phyloP scores from a whole-genome alignment of 2,113 vertebrate genomes.

The Corythoichthys haematopterus region DNA sequence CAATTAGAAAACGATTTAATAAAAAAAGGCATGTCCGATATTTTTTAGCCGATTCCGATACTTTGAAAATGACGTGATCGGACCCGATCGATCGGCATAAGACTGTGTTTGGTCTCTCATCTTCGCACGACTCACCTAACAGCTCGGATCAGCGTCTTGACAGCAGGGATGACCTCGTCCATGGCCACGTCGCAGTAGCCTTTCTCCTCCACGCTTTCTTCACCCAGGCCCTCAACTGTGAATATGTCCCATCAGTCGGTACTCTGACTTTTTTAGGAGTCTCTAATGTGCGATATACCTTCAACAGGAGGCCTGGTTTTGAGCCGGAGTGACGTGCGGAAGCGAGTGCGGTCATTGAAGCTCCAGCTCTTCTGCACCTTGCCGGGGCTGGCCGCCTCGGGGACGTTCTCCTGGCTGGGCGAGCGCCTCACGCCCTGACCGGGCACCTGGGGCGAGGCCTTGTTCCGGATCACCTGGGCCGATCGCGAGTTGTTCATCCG shows the following conservation, averaged over 20 bases:
- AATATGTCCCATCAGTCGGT: neutral
- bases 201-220: conserved; percentile 87
- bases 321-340: conserved; percentile 88
- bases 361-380: conserved; percentile 99
- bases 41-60: too few species aligned
- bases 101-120: neutral
- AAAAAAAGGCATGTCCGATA: too few species aligned
- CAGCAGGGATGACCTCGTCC: conserved; percentile 87
- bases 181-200: conserved; percentile 85
- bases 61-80: too few species aligned
- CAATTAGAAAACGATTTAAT: too few species aligned
- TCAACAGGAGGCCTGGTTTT: conserved; percentile 79
- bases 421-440: conserved; percentile 73
- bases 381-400: conserved; percentile 80
- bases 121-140: conserved; percentile 77
- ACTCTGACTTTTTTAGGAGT: too few species aligned
- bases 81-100: too few species aligned
- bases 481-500: conserved; percentile 82
- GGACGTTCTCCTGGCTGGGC: conserved; percentile 81
- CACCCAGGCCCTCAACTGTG: conserved; percentile 75
- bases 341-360: conserved; percentile 93
- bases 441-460: conserved; percentile 74
- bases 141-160: conserved; percentile 88
- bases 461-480: conserved; percentile 74
- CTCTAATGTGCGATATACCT: conserved; percentile 70